phyloP scores from a whole-genome alignment of 2,113 vertebrate species.

The Illadopsis cleaveri region DNA sequence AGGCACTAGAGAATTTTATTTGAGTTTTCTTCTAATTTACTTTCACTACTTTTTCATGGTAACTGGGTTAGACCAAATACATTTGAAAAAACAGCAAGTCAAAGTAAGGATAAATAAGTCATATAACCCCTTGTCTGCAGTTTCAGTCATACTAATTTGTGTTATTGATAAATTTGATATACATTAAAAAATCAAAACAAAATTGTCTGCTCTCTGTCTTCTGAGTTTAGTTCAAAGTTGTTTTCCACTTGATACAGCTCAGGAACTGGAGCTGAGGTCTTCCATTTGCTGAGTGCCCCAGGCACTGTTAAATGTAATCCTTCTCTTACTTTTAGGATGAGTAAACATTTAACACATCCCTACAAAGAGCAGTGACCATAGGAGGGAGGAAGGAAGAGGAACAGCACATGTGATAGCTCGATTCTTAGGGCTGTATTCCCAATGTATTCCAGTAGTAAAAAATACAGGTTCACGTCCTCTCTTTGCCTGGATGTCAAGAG shows the following conservation, averaged over 20 bases:
- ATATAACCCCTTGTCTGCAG: not conserved
- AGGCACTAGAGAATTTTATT: not conserved
- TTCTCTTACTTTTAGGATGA: not conserved
- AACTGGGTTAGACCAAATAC: not conserved
- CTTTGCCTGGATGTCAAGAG: not conserved
- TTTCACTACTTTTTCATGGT: not conserved
- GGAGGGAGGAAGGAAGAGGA: not conserved
- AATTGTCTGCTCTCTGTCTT: not conserved
- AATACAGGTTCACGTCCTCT: not conserved
- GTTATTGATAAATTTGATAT: not conserved
- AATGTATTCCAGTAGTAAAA: not conserved
- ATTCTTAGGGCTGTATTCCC: not conserved
- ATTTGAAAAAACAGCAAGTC: not conserved
- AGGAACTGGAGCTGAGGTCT: not conserved
- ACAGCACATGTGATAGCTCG: not conserved
- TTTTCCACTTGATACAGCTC: not conserved
- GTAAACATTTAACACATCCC: not conserved
- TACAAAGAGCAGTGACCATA: not conserved
- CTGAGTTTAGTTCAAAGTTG: not conserved
- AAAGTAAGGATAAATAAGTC: not conserved
- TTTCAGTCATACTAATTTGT: not conserved
- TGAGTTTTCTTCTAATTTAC: constrained; percentile 12
- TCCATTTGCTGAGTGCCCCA: not conserved
- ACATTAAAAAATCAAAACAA: not conserved
- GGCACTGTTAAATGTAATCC: not conserved